A percentile compares a stretch with the other conserved stretches of the same genome.
Evolutionary conservation across 2,797 vertebrate genomes (phyloP).

Genomic region (Catamblyrhynchus diadema): DNA sequence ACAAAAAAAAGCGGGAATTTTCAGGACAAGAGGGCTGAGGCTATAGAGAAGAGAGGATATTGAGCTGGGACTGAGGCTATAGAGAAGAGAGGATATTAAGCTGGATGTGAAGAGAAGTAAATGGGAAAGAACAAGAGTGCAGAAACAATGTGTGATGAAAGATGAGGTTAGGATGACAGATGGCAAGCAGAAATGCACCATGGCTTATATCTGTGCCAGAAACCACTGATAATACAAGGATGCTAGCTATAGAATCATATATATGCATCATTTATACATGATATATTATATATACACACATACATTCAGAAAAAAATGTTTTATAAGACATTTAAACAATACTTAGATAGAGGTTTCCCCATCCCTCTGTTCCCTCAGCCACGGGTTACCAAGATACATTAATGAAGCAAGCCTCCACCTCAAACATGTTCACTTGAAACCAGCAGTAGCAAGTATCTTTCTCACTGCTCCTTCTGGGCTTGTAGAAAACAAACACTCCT

Average conservation of each 20-base stretch:
- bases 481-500: not conserved
- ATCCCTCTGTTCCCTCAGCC: not conserved
- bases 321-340: not conserved
- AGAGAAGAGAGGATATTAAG: not conserved
- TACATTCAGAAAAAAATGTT: not conserved
- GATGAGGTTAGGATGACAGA: not conserved
- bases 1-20: not conserved
- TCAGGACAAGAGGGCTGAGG: not conserved
- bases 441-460: not conserved
- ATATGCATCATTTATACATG: not conserved
- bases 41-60: not conserved
- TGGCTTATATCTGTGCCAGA: not conserved
- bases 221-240: not conserved
- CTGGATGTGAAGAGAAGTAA: not conserved
- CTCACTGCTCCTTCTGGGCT: not conserved
- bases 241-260: not conserved
- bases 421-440: not conserved
- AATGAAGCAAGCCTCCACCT: not conserved
- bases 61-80: not conserved
- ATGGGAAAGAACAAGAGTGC: not conserved
- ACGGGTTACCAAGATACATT: not conserved
- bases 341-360: not conserved
- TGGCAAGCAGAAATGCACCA: not conserved
- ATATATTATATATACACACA: not conserved
- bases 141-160: accelerated